Evolutionary conservation across 2,888 invertebrate species (phyloP).

Genomic region (Drosophila fungiperda): DNA sequence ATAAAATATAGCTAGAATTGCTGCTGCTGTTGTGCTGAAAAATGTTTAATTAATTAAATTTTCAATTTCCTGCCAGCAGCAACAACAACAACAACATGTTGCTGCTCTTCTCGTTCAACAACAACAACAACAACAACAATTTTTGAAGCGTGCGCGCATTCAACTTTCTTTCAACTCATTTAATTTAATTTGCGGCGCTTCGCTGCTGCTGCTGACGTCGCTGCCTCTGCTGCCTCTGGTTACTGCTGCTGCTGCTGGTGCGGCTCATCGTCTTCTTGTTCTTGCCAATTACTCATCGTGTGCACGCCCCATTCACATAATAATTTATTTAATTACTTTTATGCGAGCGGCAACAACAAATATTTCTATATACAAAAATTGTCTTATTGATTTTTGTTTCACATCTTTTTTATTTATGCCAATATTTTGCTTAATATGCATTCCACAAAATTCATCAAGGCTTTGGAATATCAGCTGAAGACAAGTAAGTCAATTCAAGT

Average conservation of each 20-base stretch:
- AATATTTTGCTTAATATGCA: conserved; percentile 46
- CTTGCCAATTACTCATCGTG: conserved; percentile 81
- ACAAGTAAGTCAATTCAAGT: not conserved
- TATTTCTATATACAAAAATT: conserved; percentile 70
- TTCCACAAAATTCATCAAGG: not conserved
- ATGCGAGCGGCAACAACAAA: conserved; percentile 64
- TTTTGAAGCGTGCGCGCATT: conserved; percentile 77
- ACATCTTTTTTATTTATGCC: conserved; percentile 31
- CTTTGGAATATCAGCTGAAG: not conserved
- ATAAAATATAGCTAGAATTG: conserved; percentile 66
- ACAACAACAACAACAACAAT: conserved; percentile 43
- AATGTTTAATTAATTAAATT: conserved; percentile 82
- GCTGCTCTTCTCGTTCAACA: conserved; percentile 15
- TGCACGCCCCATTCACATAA: conserved; percentile 81
- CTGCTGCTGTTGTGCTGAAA: conserved; percentile 58
- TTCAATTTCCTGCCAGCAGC: conserved; percentile 70
- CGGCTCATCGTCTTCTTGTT: conserved; percentile 62
- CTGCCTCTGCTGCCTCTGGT: conserved; percentile 14
- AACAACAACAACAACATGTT: conserved; percentile 41
- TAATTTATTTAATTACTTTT: conserved; percentile 81
- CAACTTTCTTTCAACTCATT: conserved; percentile 82
- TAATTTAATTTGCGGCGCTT: conserved; percentile 80
- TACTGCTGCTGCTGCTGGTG: conserved; percentile 34
- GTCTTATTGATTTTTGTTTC: conserved; percentile 66
- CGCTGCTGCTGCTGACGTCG: conserved; percentile 40